Evolutionary conservation across 2,888 invertebrate species (phyloP), one percentile per base, ranked within the genome.

Genomic region (Aspidiotus rigidus): DNA sequence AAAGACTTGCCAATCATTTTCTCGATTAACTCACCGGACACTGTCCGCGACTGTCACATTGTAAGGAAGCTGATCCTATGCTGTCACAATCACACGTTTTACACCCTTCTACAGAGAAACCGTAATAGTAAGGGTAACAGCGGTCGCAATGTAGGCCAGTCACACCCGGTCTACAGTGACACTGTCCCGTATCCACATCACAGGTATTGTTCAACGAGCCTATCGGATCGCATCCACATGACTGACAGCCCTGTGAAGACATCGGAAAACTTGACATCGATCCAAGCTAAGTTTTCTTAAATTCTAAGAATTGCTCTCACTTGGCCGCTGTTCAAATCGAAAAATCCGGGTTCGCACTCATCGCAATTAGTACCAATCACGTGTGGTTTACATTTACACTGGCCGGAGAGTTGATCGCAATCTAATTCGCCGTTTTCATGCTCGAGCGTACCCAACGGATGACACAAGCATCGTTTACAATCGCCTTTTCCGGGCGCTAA

Each of bases 401-500:
- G 86, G 0, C 90, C 93, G 0, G 88, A 87, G 0, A 89, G 82
- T 72, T 88, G 90, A 74, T 93, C 89, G 75, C 93, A 93, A 62
- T 84, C 81, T 2, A 86, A 86, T 42, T 85, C 86, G 13, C 86
- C 89, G 74, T 83, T 87, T 7, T 80, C 83, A 74, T 85, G 87
- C 80, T 86, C 89, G 75, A 84, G 80, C 0, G 89, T 94, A 2
- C 97, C 98, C 0, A 86, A 83, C 0, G 86, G 84, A 77, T 90
- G 89, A 77, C 99, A 99, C 75, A 88, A 86, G 77, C 97, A 98
- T 0, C 86, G 84, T 74, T 87, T 87, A 76, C 93, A 93, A 75
- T 96, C 90, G 16, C 95, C 95, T 78, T 94, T 94, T 7, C 89
- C 89, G 62, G 89, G 83, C 2, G 90, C 88, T 40, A 97, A 79